A percentile compares a stretch with the other conserved stretches of the same genome.
These are phyloP conservation scores for Muscidifurax raptorellus DNA, from an alignment of 1,140 invertebrate genomes.

Conservation along the genomic window DNA sequence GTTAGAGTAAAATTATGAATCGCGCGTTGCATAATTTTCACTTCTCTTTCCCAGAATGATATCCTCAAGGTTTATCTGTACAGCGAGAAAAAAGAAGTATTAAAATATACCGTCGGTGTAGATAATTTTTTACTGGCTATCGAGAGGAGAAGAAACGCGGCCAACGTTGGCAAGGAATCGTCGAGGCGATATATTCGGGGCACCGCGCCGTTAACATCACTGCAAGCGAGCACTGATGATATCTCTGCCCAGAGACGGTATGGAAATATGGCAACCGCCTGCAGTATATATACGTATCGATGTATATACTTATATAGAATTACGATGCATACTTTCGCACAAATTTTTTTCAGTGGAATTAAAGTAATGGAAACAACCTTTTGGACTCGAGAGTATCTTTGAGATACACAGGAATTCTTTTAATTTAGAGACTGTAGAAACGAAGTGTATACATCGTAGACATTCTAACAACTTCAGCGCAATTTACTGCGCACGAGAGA, in stretches of 20 bases:
- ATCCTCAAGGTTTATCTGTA: background rate
- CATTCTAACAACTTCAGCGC: too few species aligned
- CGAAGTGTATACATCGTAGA: too few species aligned
- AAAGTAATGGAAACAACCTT: too few species aligned
- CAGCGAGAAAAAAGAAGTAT: background rate
- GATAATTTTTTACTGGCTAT: constrained; percentile 5
- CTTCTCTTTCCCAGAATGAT: too few species aligned
- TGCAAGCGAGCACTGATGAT: constrained; percentile 11
- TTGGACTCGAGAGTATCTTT: too few species aligned
- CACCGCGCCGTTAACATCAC: constrained; percentile 25
- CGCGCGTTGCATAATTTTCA: background rate
- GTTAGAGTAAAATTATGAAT: too few species aligned
- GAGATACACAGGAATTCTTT: too few species aligned
- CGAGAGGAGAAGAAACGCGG: background rate
- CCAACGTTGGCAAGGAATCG: constrained; percentile 22
- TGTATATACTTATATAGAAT: too few species aligned
- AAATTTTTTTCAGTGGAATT: too few species aligned
- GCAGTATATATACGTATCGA: constrained; percentile 20
- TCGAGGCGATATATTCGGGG: background rate
- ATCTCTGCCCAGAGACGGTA: background rate
- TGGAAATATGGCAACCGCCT: constrained; percentile 11
- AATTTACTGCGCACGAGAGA: too few species aligned
- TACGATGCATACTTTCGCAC: too few species aligned
- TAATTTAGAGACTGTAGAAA: too few species aligned
- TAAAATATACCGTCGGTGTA: background rate